Base-by-base conservation (phyloP, 2,888 invertebrate species). In the Tiliacea aurago region DNA sequence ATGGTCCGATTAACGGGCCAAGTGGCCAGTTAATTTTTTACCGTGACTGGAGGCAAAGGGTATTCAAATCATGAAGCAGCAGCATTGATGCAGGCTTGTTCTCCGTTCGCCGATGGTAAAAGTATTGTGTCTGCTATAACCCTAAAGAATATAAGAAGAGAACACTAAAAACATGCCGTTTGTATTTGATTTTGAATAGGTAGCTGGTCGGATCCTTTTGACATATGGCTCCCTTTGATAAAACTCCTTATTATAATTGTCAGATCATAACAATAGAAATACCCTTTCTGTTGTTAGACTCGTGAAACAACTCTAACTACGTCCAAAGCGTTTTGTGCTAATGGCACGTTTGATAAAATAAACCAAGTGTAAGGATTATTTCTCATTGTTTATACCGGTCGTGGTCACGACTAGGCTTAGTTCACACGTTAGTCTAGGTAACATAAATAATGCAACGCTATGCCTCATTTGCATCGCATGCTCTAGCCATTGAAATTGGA, bases 401-500 rank as follows among this genome's bases (percentile, higher is more conserved):
- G 76, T 80, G 81, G 63, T 84, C 86, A 86, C 86, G 86, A 86
- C 74, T 79, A 84, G 51, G 68, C 81, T 28, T 70, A 74, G 86
- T 84, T 86, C 86, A 84, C 85, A 86, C 83, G 86, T 84, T 59
- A 58, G 45, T 64, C 73, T 73, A 73, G 78, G 68, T 69, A 71
- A 72, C 58, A 86, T 83, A 78, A 80, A 78, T 76, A 79, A 85
- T 83, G 80, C 84, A 86, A 64, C 58, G 69, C 74, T 70, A 62
- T 65, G 65, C 59, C 59, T 58, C 70, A 84, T 79, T 86, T 82
- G 69, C 79, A 78, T 76, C n/a, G 62, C 69, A 73, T 76, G 74
- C 66, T 45, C 62, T 55, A 51, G 43, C 55, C 65, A 76, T 76
- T 79, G 75, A 79, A 84, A 71, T 61, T 68, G 72, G 76, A 72